Conservation (phyloP, 2,113 vertebrate genomes). For the Theristicus caerulescens region DNA sequence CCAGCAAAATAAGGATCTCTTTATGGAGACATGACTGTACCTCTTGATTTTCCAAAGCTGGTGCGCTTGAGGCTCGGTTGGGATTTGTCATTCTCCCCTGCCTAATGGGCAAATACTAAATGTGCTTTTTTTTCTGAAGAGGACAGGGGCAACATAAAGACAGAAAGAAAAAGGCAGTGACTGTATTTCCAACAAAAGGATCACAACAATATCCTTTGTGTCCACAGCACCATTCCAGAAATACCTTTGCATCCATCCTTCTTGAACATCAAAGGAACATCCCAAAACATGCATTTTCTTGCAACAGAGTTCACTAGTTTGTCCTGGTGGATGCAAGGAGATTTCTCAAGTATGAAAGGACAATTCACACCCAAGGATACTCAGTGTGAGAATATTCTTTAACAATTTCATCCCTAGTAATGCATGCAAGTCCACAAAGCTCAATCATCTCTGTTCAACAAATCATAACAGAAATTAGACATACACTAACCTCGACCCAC, state of each 20-base stretch:
- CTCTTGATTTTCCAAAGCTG: not conserved
- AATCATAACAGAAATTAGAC: not conserved
- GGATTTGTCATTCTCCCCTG: not conserved
- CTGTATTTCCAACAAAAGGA: not conserved
- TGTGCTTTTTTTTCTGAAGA: not conserved
- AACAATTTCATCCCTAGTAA: not conserved
- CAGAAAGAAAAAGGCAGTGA: not conserved
- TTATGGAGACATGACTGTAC: accelerated
- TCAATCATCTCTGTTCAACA: not conserved
- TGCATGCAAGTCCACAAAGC: not conserved
- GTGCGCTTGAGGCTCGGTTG: not conserved
- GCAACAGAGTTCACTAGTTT: not conserved
- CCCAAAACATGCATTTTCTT: not conserved
- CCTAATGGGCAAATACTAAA: not conserved
- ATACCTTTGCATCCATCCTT: not conserved
- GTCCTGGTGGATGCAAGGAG: not conserved
- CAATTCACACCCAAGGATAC: not conserved
- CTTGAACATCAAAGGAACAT: not conserved
- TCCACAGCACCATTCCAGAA: not conserved
- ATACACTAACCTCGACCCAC: not conserved
- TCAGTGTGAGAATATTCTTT: not conserved
- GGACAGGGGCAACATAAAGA: not conserved
- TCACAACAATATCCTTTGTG: not conserved
- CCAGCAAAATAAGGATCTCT: not conserved
- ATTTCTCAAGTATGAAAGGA: not conserved